These are phyloP conservation scores for Fukomys damarensis DNA, from an alignment of 2,113 vertebrate genomes.

Conservation along the genomic window DNA sequence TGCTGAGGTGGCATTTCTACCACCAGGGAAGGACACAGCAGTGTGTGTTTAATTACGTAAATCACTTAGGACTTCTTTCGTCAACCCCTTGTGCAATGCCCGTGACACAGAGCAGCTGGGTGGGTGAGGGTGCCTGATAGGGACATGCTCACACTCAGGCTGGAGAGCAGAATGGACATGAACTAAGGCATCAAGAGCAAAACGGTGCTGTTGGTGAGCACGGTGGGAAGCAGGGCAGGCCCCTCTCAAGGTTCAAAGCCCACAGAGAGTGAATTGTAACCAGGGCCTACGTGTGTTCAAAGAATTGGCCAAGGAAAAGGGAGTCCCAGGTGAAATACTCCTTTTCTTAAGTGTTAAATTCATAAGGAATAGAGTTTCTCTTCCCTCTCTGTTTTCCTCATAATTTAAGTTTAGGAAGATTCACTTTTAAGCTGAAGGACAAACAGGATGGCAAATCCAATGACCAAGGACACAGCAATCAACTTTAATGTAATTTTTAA, in stretches of 20 bases:
- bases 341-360: not conserved
- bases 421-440: not conserved
- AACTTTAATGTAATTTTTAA: not conserved
- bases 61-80: not conserved
- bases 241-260: not conserved
- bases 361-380: not conserved
- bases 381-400: not conserved
- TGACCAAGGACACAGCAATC: not conserved
- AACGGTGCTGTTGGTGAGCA: not conserved
- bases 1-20: not conserved
- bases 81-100: not conserved
- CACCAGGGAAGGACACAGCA: not conserved
- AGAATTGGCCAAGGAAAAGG: not conserved
- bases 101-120: not conserved
- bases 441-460: not conserved
- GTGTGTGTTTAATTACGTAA: not conserved
- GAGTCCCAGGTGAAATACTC: not conserved
- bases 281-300: not conserved
- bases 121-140: not conserved
- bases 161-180: not conserved
- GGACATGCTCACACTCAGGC: not conserved
- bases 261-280: not conserved
- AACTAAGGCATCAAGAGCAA: not conserved
- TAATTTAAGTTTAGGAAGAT: not conserved
- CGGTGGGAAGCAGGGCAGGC: not conserved